Evolutionary conservation across 30 jellyfish, hydroid and myxozoan genomes (phyloP).

Genomic region (Catostylus mosaicus): DNA sequence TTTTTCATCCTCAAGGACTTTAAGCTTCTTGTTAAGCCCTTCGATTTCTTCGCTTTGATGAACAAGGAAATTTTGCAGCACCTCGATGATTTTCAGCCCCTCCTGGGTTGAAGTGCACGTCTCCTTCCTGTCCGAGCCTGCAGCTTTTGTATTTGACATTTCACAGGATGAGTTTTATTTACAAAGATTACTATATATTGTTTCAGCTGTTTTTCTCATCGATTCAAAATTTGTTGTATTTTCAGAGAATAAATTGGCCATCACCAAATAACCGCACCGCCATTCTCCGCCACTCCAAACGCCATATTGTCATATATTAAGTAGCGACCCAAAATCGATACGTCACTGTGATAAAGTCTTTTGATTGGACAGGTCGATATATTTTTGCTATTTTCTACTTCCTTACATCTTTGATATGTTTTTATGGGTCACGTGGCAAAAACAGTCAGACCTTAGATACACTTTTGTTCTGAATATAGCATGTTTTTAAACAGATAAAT

Average conservation of each 20-base stretch:
- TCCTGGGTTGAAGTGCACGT: slow-evolving; percentile 76
- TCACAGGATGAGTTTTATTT: slow-evolving; percentile 13
- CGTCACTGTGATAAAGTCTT: background rate
- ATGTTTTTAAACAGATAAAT: too few species aligned
- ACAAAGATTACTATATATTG: background rate
- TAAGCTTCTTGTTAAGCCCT: slow-evolving; percentile 28
- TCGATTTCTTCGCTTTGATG: slow-evolving; percentile 71
- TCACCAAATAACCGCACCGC: background rate
- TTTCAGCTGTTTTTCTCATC: background rate
- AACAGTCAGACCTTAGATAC: background rate
- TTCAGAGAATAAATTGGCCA: background rate
- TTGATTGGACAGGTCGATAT: background rate
- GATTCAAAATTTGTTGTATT: background rate
- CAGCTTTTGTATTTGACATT: slow-evolving; percentile 48
- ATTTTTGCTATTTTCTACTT: background rate
- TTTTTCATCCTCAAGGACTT: slow-evolving; percentile 55
- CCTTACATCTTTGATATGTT: background rate
- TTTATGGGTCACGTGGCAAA: background rate
- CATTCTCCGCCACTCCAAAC: background rate
- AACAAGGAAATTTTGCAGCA: slow-evolving; percentile 79
- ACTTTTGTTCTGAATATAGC: too few species aligned
- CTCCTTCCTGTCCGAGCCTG: slow-evolving; percentile 74
- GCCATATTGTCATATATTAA: slow-evolving; percentile 23
- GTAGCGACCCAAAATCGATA: slow-evolving; percentile 15
- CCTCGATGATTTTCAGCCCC: slow-evolving; percentile 73